Base-by-base conservation (phyloP, 2,797 vertebrate species). In the Lepus oiostolus region DNA sequence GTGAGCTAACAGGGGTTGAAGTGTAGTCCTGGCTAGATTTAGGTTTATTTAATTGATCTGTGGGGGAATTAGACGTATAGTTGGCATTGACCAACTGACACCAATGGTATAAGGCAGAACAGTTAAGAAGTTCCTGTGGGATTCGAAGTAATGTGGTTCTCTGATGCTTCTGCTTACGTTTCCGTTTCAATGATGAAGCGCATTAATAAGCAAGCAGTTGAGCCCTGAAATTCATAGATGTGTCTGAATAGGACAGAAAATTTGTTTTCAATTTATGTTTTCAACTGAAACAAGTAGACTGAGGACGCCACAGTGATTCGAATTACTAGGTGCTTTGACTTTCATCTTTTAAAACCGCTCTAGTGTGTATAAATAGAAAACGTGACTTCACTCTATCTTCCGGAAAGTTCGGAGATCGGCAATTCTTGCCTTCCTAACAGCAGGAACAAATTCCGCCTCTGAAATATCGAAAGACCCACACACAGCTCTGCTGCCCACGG, bases 191-290 rank as follows among this genome's bases (percentile, higher is more conserved):
- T 90, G 82, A 95, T 87, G 30, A 84, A 96, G 30, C 68, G 1
- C 67, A 93, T 90, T 93, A 91, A 95, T 85, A 96, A 96, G 67
- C 58, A 88, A 86, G 62, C 22, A 93, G 1, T 47, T 74, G 10
- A 38, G 38, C 38, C 94, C 68, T 88, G 68, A 95, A 87, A 82
- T 89, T 82, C 58, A 38, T 81, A 93, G 90, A 93, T 95, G 86
- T 60, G 13, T 93, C 93, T 83, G 32, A 91, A n/a, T 88, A 87
- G 75, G 54, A 72, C 32, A 88, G 79, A 94, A 42, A 42, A 90
- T 92, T 90, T 92, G 38, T 81, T 95, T 94, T 92, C 62, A 93
- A 88, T 96, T 96, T 93, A 81, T 93, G 62, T 86, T 95, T 95
- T 95, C 92, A 96, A 96, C 93, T 75, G 52, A 89, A 96, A 92